Percentiles rank a stretch among this genome's conserved stretches.
Conservation (phyloP, 2,113 vertebrate species). For the Alligator sinensis region DNA sequence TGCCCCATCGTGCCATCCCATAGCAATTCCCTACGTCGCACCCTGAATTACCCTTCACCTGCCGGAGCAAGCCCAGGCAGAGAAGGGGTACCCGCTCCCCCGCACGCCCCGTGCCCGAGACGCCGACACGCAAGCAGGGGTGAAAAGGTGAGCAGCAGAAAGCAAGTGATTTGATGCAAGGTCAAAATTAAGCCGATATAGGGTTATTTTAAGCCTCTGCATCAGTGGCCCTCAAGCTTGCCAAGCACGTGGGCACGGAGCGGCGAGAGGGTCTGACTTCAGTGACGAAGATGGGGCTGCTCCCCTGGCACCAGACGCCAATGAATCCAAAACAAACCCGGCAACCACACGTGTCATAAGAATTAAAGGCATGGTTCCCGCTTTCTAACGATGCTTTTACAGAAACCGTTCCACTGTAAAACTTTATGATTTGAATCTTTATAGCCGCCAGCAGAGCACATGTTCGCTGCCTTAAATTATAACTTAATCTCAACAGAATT, state of each 20-base stretch:
- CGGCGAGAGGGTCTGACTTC: conserved; percentile 54
- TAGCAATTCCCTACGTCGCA: neutral
- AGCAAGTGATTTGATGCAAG: neutral
- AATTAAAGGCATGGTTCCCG: conserved; percentile 85
- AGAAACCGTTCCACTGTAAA: conserved; percentile 89
- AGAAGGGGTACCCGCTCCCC: neutral
- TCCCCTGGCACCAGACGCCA: conserved; percentile 69
- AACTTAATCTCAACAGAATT: conserved; percentile 83
- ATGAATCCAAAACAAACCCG: conserved; percentile 79
- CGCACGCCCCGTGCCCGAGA: neutral
- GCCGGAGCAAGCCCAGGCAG: neutral
- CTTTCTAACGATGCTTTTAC: conserved; percentile 86
- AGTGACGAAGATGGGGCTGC: conserved; percentile 62
- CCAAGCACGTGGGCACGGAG: neutral
- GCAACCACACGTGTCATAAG: conserved; percentile 83
- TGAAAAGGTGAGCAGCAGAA: neutral
- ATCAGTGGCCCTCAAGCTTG: neutral
- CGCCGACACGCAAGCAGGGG: too few relatives aligned
- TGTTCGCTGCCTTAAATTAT: conserved; percentile 87
- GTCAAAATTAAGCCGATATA: neutral
- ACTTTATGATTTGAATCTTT: conserved; percentile 90
- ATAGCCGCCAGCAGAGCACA: conserved; percentile 85
- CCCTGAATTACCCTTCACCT: neutral
- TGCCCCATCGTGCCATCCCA: neutral
- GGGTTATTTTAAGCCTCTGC: neutral